These are phyloP conservation scores for Brachionus manjavacas DNA, from an alignment of 1,140 invertebrate genomes.

Conservation along the genomic window DNA sequence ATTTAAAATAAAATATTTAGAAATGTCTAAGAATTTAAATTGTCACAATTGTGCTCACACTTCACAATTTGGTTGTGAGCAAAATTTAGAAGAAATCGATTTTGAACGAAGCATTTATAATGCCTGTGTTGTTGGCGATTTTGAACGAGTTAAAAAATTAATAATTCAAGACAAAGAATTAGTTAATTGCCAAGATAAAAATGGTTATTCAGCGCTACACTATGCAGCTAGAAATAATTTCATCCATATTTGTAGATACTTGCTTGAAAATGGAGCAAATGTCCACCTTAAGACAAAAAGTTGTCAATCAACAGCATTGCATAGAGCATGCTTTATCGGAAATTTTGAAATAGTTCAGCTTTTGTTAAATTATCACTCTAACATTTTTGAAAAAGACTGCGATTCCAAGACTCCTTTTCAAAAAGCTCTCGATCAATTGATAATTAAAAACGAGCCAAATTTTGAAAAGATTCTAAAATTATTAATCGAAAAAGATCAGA, in stretches of 20 bases:
- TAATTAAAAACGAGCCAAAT: neutral
- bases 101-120: slow-evolving; percentile 30
- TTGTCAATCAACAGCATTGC: slow-evolving; percentile 27
- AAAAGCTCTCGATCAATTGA: neutral
- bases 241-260: neutral
- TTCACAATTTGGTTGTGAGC: neutral
- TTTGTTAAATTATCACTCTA: neutral
- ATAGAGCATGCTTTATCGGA: slow-evolving; percentile 21
- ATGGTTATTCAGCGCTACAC: slow-evolving; percentile 72
- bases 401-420: slow-evolving; percentile 13
- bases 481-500: neutral
- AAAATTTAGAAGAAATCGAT: slow-evolving; percentile 31
- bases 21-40: neutral
- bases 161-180: neutral
- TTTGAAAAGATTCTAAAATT: neutral
- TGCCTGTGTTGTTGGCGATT: slow-evolving; percentile 12
- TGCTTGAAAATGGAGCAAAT: neutral
- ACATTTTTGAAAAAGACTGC: neutral
- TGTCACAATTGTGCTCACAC: neutral
- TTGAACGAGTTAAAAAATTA: slow-evolving; percentile 28
- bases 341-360: neutral
- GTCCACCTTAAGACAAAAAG: slow-evolving; percentile 12
- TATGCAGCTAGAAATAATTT: slow-evolving; percentile 72
- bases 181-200: slow-evolving; percentile 61
- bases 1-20: neutral